A percentile compares a stretch with the other conserved stretches of the same genome.
These are phyloP conservation scores for Budorcas taxicolor DNA, from an alignment of 2,113 vertebrate species.

Conservation along the genomic window DNA sequence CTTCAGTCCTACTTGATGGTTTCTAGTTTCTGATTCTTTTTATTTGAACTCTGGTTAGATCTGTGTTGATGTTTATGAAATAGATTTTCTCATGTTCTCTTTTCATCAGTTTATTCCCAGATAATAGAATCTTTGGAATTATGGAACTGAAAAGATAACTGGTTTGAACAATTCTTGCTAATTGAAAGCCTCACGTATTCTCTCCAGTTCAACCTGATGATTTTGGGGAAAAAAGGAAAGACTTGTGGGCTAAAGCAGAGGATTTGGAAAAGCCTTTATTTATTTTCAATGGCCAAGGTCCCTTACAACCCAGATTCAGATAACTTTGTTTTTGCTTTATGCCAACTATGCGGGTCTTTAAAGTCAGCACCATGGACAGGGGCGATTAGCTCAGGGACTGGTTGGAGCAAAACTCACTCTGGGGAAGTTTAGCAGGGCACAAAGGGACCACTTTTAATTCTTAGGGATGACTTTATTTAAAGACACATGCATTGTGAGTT, in stretches of 20 bases:
- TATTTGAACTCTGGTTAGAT: background rate
- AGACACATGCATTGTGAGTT: background rate
- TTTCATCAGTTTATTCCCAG: background rate
- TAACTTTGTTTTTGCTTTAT: background rate
- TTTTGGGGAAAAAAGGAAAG: background rate
- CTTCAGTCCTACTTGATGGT: background rate
- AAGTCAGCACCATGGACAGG: conserved; percentile 66
- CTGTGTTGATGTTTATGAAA: background rate
- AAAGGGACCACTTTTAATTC: background rate
- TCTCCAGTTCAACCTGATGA: background rate
- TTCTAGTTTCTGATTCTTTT: conserved; percentile 30
- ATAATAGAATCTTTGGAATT: background rate
- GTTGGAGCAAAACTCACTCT: background rate
- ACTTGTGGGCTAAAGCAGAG: background rate
- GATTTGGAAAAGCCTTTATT: background rate
- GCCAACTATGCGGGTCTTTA: background rate
- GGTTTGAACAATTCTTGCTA: background rate
- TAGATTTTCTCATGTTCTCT: background rate
- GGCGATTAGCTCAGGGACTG: accelerated
- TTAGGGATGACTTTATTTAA: background rate
- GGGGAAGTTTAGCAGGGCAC: background rate
- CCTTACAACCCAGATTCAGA: background rate
- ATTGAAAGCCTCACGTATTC: background rate
- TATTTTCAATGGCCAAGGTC: background rate
- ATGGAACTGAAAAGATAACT: background rate